These are phyloP conservation scores for Notoglanidium macrostoma DNA, from an alignment of 2,797 vertebrate species.

Conservation along the genomic window DNA sequence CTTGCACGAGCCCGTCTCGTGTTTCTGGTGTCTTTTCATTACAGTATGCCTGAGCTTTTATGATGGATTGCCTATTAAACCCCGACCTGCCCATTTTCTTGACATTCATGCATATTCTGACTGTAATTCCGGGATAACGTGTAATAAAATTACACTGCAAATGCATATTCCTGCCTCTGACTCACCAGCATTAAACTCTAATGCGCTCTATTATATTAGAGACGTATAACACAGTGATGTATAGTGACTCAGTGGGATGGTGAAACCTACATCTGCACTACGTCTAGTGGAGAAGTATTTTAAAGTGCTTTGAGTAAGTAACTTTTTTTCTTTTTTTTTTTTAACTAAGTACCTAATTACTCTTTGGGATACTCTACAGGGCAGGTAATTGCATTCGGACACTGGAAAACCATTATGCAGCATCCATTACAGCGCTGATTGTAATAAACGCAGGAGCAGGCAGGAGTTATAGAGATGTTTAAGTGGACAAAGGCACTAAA, in stretches of 20 bases:
- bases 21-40: constrained; percentile 13
- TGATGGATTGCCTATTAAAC: constrained; percentile 16
- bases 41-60: not conserved
- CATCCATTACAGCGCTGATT: constrained; percentile 43
- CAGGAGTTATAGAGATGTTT: constrained; percentile 35
- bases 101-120: constrained; percentile 14
- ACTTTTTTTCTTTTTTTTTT: constrained; percentile 23
- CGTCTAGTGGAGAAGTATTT: constrained; percentile 22
- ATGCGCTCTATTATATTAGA: constrained; percentile 28
- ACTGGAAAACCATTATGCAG: constrained; percentile 30
- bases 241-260: constrained; percentile 17
- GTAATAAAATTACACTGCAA: constrained; percentile 16
- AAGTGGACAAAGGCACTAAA: constrained; percentile 44
- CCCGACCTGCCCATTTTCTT: not conserved
- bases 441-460: constrained; percentile 29
- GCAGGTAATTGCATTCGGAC: constrained; percentile 33
- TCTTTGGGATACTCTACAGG: constrained; percentile 30
- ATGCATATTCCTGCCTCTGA: constrained; percentile 27
- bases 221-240: constrained; percentile 30
- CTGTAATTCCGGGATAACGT: constrained; percentile 7
- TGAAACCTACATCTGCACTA: constrained; percentile 20
- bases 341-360: constrained; percentile 35
- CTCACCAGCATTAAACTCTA: constrained; percentile 29
- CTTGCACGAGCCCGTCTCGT: not conserved
- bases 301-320: constrained; percentile 33